Evolutionary conservation across 1,140 invertebrate species (phyloP), one percentile per base, ranked within the genome.

Genomic region (Drosophila arawakana): DNA sequence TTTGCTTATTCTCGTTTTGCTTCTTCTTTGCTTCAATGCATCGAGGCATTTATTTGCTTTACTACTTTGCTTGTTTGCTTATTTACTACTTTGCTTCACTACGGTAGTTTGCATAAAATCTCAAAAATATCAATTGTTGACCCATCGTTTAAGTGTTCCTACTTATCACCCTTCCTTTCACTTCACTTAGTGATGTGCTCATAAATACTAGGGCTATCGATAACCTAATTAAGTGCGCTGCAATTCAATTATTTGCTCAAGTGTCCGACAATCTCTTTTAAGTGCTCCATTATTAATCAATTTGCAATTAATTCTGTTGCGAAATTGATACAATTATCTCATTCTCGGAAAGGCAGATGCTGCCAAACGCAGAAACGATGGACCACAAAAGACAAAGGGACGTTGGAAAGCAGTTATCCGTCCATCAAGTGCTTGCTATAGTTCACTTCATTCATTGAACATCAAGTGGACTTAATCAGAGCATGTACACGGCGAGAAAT

Each of bases 381-480:
- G 39, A 41, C 10, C 10, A 39, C 35, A 37, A 7, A 37, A 7
- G 39, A 10, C 8, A 43, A 43, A 43, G 39, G 39, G 11, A 10
- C 2, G 9, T n/a, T 10, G 41, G 39, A 30, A 9, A 30, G 7
- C n/a, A 52, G n/a, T 34, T 37, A 9, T 8, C 13, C 15, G 7
- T 34, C 6, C 6, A 13, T 5, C 49, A 52, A 13, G 49, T 30
- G 13, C 11, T 52, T 52, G 50, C 30, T 34, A 13, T 34, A 54
- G 50, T 5, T 54, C 50, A 54, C 7, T 35, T 34, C 15, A 54
- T 54, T 54, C 13, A 54, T 54, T 54, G 50, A 54, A 54, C 35
- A 54, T 54, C 34, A 37, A 54, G 15, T 54, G 50, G n/a, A 54
- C 34, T 35, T 54, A 54, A 61, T 18, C 30, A 61, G 34, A 61